Evolutionary conservation across 2,888 invertebrate genomes (phyloP), one percentile per base, ranked within the genome.

Genomic region (Tetramorium bicarinatum): DNA sequence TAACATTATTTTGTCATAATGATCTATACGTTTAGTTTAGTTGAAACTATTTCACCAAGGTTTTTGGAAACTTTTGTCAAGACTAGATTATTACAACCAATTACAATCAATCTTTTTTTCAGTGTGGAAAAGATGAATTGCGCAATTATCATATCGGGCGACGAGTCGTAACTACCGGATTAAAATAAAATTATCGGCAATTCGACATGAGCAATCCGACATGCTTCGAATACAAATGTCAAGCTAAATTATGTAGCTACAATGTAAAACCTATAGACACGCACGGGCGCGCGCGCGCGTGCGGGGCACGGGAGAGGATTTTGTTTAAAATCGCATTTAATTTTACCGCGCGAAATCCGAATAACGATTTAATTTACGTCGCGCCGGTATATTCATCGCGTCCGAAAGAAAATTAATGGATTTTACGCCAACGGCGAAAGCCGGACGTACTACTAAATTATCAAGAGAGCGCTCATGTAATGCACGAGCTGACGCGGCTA

Each of bases 341-440:
- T 83, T 83, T 82, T 74, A 21, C 56, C 52, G 54, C 47, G 69
- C 47, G 41, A 82, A 62, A 52, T 61, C 80, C 75, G 81, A 83
- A 83, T 80, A 86, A 88, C 89, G 38, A 83, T 69, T 87, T 87
- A 83, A 86, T 87, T 86, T 88, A 85, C 83, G 82, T 88, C 82
- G 83, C 59, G 79, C 71, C 49, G 71, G 47, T 75, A 88, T 87
- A 86, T 84, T 88, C 83, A 86, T 52, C 59, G 66, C 75, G 72
- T 71, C 54, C 77, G 80, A 64, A 77, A 84, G 72, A 82, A 72
- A 81, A 77, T 82, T 61, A 61, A 69, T 87, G 83, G 82, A 88
- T 88, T 84, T 87, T 80, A 71, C 64, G 80, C 29, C 52, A 67
- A 75, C 66, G 72, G 41, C 76, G 80, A 66, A 83, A 85, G 62